Base-by-base conservation (phyloP, 2,797 vertebrate genomes). In the Enteromius viviparus region DNA sequence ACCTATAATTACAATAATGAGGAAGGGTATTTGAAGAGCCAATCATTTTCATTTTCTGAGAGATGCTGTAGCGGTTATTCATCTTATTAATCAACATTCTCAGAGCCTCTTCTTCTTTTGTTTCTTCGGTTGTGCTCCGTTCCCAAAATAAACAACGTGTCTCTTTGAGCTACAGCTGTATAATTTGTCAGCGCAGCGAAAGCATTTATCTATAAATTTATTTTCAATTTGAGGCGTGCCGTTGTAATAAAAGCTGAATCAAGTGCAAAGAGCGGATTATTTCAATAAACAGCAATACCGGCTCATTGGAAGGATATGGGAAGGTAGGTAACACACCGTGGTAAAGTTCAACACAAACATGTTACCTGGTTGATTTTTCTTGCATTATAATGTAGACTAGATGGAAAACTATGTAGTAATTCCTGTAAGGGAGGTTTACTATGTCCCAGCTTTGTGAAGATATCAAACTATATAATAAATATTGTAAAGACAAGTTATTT, bases 151-250 rank as follows among this genome's bases (percentile, higher is more conserved):
- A 94, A 94, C 94, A 95, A 91, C 89, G 89, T 86, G 88, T 90
- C 89, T 92, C 91, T 91, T 93, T 92, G 91, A 94, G 91, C 92
- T 92, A 87, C 92, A 90, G 91, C 91, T 87, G 89, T 88, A 87
- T 93, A 93, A 93, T 94, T 94, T 94, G 91, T 90, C 87, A 87
- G 89, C 90, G 91, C 92, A 90, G 93, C 90, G 81, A 89, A 93
- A 87, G 90, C 93, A 92, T 94, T 95, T 94, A 94, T 94, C 93
- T 93, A 92, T 92, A 93, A 92, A 94, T 94, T 92, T 94, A 93
- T 94, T 94, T 95, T 94, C 93, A 94, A 94, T 94, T 94, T 93
- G 92, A 94, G 93, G 91, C 93, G 87, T 91, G 92, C 92, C 91
- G 91, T 91, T 90, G 90, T 93, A 93, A 92, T 92, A 92, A 92